Conservation (phyloP, 2,797 vertebrate genomes). For the Gymnocypris eckloni region DNA sequence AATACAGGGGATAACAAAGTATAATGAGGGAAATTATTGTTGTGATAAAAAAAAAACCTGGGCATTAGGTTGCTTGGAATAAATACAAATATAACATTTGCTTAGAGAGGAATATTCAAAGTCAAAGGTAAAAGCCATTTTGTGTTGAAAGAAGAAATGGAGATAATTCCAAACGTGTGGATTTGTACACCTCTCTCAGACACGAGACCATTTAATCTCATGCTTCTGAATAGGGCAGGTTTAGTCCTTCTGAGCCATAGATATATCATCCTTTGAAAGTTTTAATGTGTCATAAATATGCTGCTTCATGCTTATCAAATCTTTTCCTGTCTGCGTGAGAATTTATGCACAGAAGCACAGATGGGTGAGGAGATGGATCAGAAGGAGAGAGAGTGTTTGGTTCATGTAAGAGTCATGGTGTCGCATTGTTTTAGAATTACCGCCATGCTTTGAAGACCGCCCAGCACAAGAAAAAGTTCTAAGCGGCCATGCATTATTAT, state of each 20-base stretch:
- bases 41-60: background rate
- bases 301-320: slow-evolving; percentile 66
- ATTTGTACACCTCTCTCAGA: background rate
- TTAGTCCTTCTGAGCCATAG: slow-evolving; percentile 21
- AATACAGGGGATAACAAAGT: background rate
- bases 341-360: slow-evolving; percentile 25
- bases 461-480: background rate
- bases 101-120: background rate
- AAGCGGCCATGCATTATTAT: too few species aligned
- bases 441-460: background rate
- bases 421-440: slow-evolving; percentile 26
- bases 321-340: slow-evolving; percentile 41
- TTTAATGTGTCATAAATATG: slow-evolving; percentile 75
- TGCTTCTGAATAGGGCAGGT: background rate
- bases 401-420: slow-evolving; percentile 33
- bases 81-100: background rate
- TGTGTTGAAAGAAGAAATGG: background rate
- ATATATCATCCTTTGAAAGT: slow-evolving; percentile 55
- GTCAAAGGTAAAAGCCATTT: background rate
- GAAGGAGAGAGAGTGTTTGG: slow-evolving; percentile 33
- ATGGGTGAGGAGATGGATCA: slow-evolving; percentile 32
- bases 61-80: background rate
- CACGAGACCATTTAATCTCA: slow-evolving; percentile 2
- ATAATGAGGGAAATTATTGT: slow-evolving; percentile 14
- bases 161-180: slow-evolving; percentile 5